Percentiles rank a stretch among this genome's conserved stretches.
These are phyloP conservation scores for Chloroceryle amazona DNA, from an alignment of 2,797 vertebrate species.

Conservation along the genomic window DNA sequence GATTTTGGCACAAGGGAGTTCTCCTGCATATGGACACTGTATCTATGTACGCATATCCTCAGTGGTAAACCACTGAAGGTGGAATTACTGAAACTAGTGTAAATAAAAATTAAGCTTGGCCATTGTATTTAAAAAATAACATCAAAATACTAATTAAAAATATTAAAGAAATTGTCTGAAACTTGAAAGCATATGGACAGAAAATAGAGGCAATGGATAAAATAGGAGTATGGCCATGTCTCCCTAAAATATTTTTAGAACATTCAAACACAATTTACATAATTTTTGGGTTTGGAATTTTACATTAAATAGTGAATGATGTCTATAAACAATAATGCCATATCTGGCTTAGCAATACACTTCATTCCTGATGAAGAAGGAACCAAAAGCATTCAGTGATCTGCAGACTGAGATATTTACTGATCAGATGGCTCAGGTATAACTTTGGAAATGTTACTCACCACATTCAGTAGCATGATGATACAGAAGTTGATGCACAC, in stretches of 20 bases:
- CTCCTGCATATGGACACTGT: background rate
- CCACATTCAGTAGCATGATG: slow-evolving; percentile 95
- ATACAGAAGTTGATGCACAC: slow-evolving; percentile 97
- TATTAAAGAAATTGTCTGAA: background rate
- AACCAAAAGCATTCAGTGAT: background rate
- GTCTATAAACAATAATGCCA: background rate
- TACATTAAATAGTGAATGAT: background rate
- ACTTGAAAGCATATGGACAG: background rate
- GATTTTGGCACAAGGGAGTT: background rate
- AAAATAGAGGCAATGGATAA: background rate
- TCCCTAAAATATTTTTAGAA: background rate
- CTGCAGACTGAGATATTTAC: background rate
- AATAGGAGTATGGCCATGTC: background rate
- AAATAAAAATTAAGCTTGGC: background rate
- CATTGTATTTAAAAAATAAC: background rate
- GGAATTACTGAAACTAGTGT: background rate
- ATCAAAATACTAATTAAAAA: background rate
- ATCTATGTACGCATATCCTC: background rate
- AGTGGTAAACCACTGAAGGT: background rate
- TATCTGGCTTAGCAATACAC: background rate
- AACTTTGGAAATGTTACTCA: slow-evolving; percentile 71
- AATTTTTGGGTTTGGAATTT: background rate
- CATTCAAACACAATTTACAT: background rate
- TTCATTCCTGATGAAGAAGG: background rate
- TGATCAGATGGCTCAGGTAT: background rate